These are phyloP conservation scores for Eretmodus cyanostictus DNA, from an alignment of 2,113 vertebrate genomes.

Conservation along the genomic window DNA sequence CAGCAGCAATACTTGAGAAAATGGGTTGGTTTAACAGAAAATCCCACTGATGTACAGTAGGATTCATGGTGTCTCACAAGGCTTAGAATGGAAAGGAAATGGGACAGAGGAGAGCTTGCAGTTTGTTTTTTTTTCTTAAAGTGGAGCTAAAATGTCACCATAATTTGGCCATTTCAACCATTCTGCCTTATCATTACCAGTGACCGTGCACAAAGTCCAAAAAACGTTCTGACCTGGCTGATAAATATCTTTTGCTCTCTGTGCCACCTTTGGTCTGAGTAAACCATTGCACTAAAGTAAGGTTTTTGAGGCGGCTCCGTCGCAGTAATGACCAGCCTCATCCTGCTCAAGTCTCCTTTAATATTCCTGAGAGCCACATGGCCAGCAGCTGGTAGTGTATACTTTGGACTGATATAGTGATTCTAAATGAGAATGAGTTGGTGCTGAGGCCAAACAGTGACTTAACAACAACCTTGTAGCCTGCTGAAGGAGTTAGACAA, in stretches of 20 bases:
- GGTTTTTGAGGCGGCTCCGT: not conserved
- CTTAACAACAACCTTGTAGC: not conserved
- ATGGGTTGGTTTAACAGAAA: not conserved
- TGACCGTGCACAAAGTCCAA: not conserved
- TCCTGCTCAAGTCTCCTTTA: conserved; percentile 11
- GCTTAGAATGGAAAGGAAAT: not conserved
- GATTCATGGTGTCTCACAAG: not conserved
- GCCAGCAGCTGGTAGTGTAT: conserved; percentile 19
- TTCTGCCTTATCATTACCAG: conserved; percentile 3
- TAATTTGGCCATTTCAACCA: not conserved
- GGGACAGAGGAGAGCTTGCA: not conserved
- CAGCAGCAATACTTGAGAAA: not conserved
- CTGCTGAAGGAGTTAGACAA: not conserved
- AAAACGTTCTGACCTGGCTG: not conserved
- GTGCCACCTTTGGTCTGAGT: not conserved
- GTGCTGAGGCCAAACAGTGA: not conserved
- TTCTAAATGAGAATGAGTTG: conserved; percentile 2
- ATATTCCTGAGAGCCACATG: conserved; percentile 1
- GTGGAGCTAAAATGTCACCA: conserved; percentile 11
- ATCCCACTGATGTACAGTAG: not conserved
- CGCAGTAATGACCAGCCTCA: not conserved
- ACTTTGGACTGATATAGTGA: conserved; percentile 27
- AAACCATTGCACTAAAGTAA: not conserved
- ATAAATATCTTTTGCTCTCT: not conserved
- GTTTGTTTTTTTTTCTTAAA: not conserved